Evolutionary conservation across 1,140 invertebrate genomes (phyloP), one percentile per base, ranked within the genome.

Genomic region (Lanistes nyassanus): DNA sequence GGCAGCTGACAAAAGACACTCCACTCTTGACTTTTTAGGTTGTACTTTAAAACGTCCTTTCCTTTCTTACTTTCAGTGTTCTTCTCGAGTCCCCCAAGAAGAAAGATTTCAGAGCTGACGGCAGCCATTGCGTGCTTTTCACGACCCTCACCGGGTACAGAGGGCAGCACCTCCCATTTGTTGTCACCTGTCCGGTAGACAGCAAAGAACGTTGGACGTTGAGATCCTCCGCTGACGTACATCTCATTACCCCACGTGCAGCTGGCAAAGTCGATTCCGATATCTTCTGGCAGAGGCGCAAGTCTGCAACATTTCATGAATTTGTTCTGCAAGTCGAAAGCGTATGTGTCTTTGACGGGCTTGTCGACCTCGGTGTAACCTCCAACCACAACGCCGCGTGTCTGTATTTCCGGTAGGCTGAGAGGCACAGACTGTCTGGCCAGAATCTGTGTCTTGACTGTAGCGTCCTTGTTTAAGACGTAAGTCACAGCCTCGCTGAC

Each of bases 21-120:
- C 68, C 68, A 70, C 4, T 23, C 36, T 51, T 37, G 31, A 11
- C 3, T 26, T n/a, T 23, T 36, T 31, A 37, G 34, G 53, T 37
- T 36, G 53, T 70, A 70, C n/a, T 9, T 29, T 19, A n/a, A 23
- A 4, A 70, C 37, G 23, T 2, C 23, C 1, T 11, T 19, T 0
- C 9, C 19, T 47, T 79, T 31, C 80, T 80, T 62, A 80, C 42
- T 16, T 13, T 47, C 42, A 47, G 42, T 0, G 1, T 9, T 47
- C 19, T 47, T 47, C 5, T 47, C 79, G 37, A 77, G 34, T 21
- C 68, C 68, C 4, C 68, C 68, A 37, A 70, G 47, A 13, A 70
- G 4, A 55, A 36, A 70, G 51, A 70, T 34, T n/a, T 26, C 36
- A 16, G 26, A 42, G 19, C n/a, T 36, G 31, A 56, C 51, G 6